Conservation (phyloP, 1,140 invertebrate species). For the Drosophila sturtevanti region DNA sequence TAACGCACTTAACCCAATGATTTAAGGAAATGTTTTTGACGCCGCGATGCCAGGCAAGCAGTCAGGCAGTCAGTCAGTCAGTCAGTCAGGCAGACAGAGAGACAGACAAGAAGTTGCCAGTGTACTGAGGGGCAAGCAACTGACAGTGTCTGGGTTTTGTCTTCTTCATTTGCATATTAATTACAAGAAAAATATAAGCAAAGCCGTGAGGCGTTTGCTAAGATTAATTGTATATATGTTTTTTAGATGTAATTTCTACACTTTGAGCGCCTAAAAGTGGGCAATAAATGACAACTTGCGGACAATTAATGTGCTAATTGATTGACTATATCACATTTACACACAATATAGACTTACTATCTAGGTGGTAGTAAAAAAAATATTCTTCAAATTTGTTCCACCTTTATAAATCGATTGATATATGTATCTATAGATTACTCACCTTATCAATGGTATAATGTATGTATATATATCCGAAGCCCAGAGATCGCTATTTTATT, state of each 20-base stretch:
- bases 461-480: not conserved
- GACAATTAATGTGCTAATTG: constrained; percentile 10
- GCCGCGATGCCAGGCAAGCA: constrained; percentile 29
- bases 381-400: not conserved
- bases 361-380: too few relatives aligned
- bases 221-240: constrained; percentile 47
- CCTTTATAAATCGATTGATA: not conserved
- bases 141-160: constrained; percentile 4
- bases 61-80: constrained; percentile 30
- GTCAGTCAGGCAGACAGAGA: constrained; percentile 27
- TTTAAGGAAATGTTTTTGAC: constrained; percentile 71
- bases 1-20: constrained; percentile 57
- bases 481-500: not conserved
- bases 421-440: not conserved
- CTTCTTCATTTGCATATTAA: constrained; percentile 70
- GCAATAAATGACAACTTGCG: constrained; percentile 31
- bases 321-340: not conserved
- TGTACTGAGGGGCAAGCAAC: not conserved
- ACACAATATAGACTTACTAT: too few relatives aligned
- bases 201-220: constrained; percentile 23
- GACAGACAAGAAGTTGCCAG: not conserved
- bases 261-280: constrained; percentile 43
- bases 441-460: not conserved
- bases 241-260: not conserved
- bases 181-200: constrained; percentile 53